Conservation (phyloP, 2,113 vertebrate species). For the Apus apus region DNA sequence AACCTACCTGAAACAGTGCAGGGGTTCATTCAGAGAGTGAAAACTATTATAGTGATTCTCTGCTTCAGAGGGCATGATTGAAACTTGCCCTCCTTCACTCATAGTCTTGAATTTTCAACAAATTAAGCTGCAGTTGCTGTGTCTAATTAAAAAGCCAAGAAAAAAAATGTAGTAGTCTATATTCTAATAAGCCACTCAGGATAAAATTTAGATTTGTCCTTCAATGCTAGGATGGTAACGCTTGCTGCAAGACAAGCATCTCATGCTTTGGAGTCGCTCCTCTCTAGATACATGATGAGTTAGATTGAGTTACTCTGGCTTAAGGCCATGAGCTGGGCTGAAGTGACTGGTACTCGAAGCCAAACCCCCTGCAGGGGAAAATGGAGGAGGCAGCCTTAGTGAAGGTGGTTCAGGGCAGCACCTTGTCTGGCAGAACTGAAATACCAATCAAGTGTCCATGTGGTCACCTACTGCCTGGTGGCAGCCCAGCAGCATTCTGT, state of each 20-base stretch:
- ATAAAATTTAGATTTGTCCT: neutral
- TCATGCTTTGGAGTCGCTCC: neutral
- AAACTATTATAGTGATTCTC: neutral
- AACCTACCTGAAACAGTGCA: neutral
- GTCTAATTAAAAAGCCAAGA: neutral
- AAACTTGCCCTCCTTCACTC: neutral
- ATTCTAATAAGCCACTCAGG: neutral
- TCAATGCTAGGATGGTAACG: neutral
- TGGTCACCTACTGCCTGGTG: neutral
- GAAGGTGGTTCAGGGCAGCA: neutral
- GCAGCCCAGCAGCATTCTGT: neutral
- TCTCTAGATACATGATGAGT: neutral
- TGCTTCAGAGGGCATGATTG: neutral
- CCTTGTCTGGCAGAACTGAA: neutral
- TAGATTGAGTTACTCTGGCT: neutral
- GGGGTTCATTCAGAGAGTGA: neutral
- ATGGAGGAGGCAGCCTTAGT: neutral
- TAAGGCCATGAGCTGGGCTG: neutral
- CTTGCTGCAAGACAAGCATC: neutral
- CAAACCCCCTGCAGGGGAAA: neutral
- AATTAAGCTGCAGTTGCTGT: neutral
- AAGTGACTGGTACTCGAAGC: neutral
- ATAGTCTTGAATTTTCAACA: neutral
- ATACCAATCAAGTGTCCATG: rapidly evolving
- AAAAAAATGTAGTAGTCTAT: neutral